Base-by-base conservation (phyloP, 2,797 vertebrate genomes). In the Megaceryle alcyon region DNA sequence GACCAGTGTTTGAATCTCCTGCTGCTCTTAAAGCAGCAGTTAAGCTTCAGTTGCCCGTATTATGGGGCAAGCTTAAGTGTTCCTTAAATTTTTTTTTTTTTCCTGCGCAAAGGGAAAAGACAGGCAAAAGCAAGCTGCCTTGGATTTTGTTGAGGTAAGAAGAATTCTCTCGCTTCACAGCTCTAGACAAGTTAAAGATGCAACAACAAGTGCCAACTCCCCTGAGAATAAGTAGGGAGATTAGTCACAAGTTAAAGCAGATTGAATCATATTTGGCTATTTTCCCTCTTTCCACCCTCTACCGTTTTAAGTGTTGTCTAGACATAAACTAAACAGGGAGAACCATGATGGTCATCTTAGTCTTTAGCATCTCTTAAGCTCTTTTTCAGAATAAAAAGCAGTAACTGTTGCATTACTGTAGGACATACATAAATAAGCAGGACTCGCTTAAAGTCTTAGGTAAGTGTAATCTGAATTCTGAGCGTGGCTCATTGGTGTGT, bases 221-320 rank as follows among this genome's bases (percentile, higher is more conserved):
- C 83, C 88, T 95, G 95, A 96, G 92, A 96, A 93, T 94, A 95
- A 97, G 77, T 96, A 93, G 88, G 85, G 95, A 97, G 96, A 94
- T 97, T 97, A 96, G 95, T 97, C 97, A 97, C 84, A 97, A 90
- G 82, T 96, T 96, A 93, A 96, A 97, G 91, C 93, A 91, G 88
- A 87, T 96, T 97, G 96, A 94, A 94, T 97, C 95, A 96, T 91
- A 91, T 95, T 96, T 96, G 91, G 92, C 93, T 73, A 13, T 96
- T 95, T 92, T 97, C 92, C 90, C 85, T 95, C 94, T 97, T 97
- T 94, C 92, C 96, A 75, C 76, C 94, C 92, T 95, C 86, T 95
- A 61, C 92, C 82, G 84, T 91, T 87, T 88, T 70, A 71, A 94
- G 77, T 95, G 88, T 96, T 94, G 96, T 97, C 97, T 98, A 97